Conservation (phyloP, 1,140 invertebrate species). For the Aphelenchoides besseyi region DNA sequence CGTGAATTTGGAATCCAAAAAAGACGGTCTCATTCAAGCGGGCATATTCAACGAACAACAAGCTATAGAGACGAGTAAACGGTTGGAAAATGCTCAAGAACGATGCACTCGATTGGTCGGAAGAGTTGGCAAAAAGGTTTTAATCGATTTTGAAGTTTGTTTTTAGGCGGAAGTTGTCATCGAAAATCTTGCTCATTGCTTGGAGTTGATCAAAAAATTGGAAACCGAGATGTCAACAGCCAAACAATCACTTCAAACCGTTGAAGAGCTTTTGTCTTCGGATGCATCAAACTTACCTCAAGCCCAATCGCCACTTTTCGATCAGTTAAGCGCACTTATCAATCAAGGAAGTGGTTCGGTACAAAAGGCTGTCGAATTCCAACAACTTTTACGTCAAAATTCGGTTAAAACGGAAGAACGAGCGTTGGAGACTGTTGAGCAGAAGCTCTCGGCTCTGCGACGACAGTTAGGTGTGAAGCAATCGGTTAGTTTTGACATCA, state of each 20-base stretch:
- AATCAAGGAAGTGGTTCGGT: slow-evolving; percentile 20
- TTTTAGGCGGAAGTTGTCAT: slow-evolving; percentile 33
- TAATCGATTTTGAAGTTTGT: slow-evolving; percentile 26
- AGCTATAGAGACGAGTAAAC: slow-evolving; percentile 16
- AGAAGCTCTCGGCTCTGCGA: slow-evolving; percentile 25
- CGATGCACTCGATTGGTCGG: neutral
- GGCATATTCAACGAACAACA: slow-evolving; percentile 50
- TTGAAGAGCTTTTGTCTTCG: slow-evolving; percentile 24
- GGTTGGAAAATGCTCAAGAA: slow-evolving; percentile 25
- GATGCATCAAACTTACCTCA: neutral
- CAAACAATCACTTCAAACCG: slow-evolving; percentile 29
- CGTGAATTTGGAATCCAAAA: slow-evolving; percentile 37
- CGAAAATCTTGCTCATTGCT: slow-evolving; percentile 38
- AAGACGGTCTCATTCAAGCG: slow-evolving; percentile 47
- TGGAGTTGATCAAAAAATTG: slow-evolving; percentile 38
- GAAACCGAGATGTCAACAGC: slow-evolving; percentile 37
- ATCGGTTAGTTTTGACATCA: neutral
- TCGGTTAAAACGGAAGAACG: slow-evolving; percentile 35
- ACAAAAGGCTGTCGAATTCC: slow-evolving; percentile 40
- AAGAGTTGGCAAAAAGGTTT: neutral
- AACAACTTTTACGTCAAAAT: slow-evolving; percentile 40
- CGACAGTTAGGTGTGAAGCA: neutral
- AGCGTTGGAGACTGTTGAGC: slow-evolving; percentile 23
- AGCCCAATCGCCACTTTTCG: neutral
- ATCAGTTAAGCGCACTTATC: neutral